Evolutionary conservation across 2,888 invertebrate genomes (phyloP).

Genomic region (Pseudanteris insignis): DNA sequence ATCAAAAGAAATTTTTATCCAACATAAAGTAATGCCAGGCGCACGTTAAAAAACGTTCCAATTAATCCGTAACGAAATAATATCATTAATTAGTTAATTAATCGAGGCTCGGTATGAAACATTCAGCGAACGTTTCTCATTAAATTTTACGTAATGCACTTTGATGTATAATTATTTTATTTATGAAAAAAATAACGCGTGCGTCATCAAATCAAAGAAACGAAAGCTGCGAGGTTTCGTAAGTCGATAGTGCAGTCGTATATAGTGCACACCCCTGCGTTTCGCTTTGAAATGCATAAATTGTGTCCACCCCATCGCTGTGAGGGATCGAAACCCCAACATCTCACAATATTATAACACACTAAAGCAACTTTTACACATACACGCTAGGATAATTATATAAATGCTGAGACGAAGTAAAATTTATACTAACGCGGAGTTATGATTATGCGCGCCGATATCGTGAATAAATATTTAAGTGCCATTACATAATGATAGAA

Average conservation of each 20-base stretch:
- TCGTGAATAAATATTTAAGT: neutral
- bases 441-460: neutral
- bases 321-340: slow-evolving; percentile 14
- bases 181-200: slow-evolving; percentile 6
- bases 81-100: too few species aligned
- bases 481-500: too few species aligned
- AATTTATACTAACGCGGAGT: neutral
- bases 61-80: too few species aligned
- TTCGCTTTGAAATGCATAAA: slow-evolving; percentile 26
- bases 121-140: too few species aligned
- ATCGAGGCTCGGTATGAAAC: too few species aligned
- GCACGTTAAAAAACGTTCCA: too few species aligned
- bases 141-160: neutral
- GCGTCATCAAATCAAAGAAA: slow-evolving; percentile 3
- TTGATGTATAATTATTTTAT: slow-evolving; percentile 1
- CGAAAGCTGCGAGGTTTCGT: slow-evolving; percentile 5
- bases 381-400: slow-evolving; percentile 5
- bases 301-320: slow-evolving; percentile 21
- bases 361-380: slow-evolving; percentile 7
- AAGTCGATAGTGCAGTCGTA: slow-evolving; percentile 5
- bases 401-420: neutral
- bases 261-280: slow-evolving; percentile 21
- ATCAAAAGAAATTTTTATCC: too few species aligned
- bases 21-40: too few species aligned
- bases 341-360: slow-evolving; percentile 9